phyloP scores from a whole-genome alignment of 2,888 invertebrate species.

The Lissonota sp. region DNA sequence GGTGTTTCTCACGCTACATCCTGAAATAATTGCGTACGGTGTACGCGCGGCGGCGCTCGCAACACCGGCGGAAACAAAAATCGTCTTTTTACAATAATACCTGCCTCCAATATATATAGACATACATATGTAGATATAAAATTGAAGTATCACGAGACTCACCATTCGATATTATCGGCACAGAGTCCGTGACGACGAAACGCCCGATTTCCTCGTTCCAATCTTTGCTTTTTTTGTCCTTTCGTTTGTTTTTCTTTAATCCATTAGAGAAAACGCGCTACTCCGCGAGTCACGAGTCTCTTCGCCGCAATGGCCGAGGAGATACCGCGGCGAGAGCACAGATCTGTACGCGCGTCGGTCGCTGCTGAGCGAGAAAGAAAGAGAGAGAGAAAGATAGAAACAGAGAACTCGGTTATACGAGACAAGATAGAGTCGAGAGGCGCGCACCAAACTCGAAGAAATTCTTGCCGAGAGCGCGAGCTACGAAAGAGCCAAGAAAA shows the following conservation, averaged over 20 bases:
- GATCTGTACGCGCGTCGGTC: no score
- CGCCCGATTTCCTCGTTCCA: not conserved
- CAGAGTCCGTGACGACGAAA: not conserved
- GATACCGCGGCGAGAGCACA: not conserved
- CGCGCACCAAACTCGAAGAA: constrained; percentile 3
- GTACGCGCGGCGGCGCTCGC: no score
- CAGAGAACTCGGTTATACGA: constrained; percentile 20
- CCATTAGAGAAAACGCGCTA: not conserved
- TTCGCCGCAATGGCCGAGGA: not conserved
- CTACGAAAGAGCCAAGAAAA: not conserved
- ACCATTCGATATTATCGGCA: not conserved
- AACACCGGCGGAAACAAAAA: no score
- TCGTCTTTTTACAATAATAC: no score
- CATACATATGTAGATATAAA: no score
- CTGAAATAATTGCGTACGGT: no score
- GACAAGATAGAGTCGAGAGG: not conserved
- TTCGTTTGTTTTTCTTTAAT: constrained; percentile 3
- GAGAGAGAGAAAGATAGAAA: constrained; percentile 30
- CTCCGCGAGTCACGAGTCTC: not conserved
- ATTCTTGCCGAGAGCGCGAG: constrained; percentile 31
- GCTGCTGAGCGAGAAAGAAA: constrained; percentile 8
- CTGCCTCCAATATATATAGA: no score
- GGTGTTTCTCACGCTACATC: no score
- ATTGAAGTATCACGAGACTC: not conserved
- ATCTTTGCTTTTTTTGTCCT: not conserved